Evolutionary conservation across 2,888 invertebrate genomes (phyloP), one percentile per base, ranked within the genome.

Genomic region (Cordilura impudica): DNA sequence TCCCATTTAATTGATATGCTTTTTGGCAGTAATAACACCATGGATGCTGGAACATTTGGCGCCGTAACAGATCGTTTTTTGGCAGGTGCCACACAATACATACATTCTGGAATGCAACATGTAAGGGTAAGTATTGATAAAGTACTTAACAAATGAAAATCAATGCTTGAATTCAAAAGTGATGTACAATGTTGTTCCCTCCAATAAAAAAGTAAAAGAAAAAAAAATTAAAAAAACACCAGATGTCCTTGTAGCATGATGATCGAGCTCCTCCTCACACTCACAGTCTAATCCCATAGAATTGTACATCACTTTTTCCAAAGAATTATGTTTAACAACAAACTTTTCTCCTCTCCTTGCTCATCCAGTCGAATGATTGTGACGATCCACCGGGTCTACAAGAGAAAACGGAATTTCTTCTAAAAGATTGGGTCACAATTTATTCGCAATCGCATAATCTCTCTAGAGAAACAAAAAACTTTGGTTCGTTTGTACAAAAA

Each of bases 351-450:
- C 39, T 61, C 26, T 31, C 29, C 19, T 58, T 12, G 35, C 12
- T 72, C 54, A 61, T 0, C 60, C 54, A 88, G 89, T 95, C 96
- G 31, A 93, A 96, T 74, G 97, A 97, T 85, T 96, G 95, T 85
- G 95, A 96, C 85, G 98, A 98, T 90, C 98, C 98, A 2, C 97
- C 97, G 0, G 98, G 97, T 19, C 91, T 98, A 49, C 94, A 96
- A 85, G 98, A 98, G 87, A 98, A 98, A 89, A 98, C 98, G 0
- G 99, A 99, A 89, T 96, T 92, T 84, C 91, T 99, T 10, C 92
- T 99, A 35, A 93, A 98, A 19, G 99, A 99, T 87, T 99, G 99
- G 99, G 96, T 98, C 14, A 93, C 93, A 78, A 94, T 98, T 86
- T 95, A 97, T 86, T 94, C 94, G 16, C 90, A 89, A 67, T 94